Evolutionary conservation across 2,113 vertebrate species (phyloP), one percentile per base, ranked within the genome.

Genomic region (Cichladusa arquata): DNA sequence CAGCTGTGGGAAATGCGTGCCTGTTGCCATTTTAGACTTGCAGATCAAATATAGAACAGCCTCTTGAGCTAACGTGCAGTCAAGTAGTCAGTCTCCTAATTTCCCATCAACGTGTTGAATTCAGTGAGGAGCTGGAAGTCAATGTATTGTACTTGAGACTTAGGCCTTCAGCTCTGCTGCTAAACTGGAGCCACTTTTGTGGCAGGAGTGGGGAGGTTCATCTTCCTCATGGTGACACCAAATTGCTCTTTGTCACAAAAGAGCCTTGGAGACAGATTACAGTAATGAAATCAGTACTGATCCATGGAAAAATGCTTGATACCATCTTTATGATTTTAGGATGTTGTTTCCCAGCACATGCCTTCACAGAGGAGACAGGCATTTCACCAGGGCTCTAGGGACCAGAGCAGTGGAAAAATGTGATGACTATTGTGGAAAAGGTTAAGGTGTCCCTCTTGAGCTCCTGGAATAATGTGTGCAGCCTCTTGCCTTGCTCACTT

Each of bases 11-110:
- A 93, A 94, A 70, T 26, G 50, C 3, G 58, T 96, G 88, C 94
- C 90, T 94, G 90, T 95, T 96, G 90, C 94, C 95, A 91, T 96
- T 96, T 95, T 92, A 94, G 93, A 90, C 88, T 96, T 74, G 88
- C 82, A 86, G 90, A 92, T 94, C 94, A 95, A 84, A 95, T 95
- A 90, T 70, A 96, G 93, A 94, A 34, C 83, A 95, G 83, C 81
- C 91, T 95, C 91, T 95, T 91, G 80, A 96, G 94, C 93, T 95
- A 81, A 92, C 24, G 9, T 73, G 77, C 92, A 47, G 84, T 90
- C 81, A 85, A 95, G 90, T 91, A 71, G 85, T 94, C 77, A 57
- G 71, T 58, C 86, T 95, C 47, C 92, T 95, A 38, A 81, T 88
- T 93, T 88, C 56, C 86, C 88, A 91, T 92, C 91, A 56, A 51